These are phyloP conservation scores for Drosophila peninsularis DNA, from an alignment of 2,888 invertebrate genomes.

Conservation along the genomic window DNA sequence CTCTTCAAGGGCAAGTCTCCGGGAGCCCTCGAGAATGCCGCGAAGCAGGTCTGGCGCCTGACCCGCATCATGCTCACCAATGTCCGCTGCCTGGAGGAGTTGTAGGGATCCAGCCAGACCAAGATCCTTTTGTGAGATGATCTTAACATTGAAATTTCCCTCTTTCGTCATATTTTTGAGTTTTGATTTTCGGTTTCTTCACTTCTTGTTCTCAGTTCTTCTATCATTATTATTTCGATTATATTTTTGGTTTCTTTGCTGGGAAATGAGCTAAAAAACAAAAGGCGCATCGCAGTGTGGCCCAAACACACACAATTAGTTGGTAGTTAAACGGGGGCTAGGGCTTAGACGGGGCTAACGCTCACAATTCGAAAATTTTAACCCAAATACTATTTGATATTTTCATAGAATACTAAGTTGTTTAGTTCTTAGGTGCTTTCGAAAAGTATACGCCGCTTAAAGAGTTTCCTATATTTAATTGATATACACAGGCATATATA, in stretches of 20 bases:
- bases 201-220: not conserved
- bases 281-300: conserved; percentile 38
- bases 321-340: conserved; percentile 12
- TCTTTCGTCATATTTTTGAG: conserved; percentile 7
- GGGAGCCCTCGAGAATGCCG: conserved; percentile 95
- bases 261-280: conserved; percentile 36
- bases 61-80: conserved; percentile 96
- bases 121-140: conserved; percentile 16
- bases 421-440: conserved; percentile 79
- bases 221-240: conserved; percentile 5
- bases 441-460: conserved; percentile 82
- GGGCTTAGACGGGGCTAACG: conserved; percentile 24
- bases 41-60: conserved; percentile 96
- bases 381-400: conserved; percentile 80
- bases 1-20: conserved; percentile 96
- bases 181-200: conserved; percentile 11
- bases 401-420: conserved; percentile 64
- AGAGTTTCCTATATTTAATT: conserved; percentile 77
- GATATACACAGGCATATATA: conserved; percentile 24
- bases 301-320: conserved; percentile 22
- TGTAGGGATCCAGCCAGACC: conserved; percentile 85
- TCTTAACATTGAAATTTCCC: conserved; percentile 10
- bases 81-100: conserved; percentile 94
- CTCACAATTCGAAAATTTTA: conserved; percentile 66
- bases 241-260: conserved; percentile 25